These are phyloP conservation scores for Rhyacophila brunnea DNA, from an alignment of 1,140 invertebrate species.

Conservation along the genomic window DNA sequence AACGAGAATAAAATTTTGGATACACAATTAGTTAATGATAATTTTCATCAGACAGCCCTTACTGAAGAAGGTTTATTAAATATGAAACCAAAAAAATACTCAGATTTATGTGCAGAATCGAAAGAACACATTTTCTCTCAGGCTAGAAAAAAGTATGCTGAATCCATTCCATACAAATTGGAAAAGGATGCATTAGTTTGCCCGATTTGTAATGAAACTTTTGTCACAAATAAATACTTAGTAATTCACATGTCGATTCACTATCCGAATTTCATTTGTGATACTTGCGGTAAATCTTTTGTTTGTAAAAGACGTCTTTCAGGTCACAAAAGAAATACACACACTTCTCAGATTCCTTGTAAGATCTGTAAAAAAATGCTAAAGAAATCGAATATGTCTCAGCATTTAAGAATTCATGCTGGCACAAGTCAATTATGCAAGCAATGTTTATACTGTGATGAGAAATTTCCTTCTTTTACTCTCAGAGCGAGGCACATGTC, in stretches of 20 bases:
- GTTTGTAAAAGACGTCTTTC: constrained; percentile 11
- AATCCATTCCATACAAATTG: constrained; percentile 10
- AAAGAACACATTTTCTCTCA: neutral
- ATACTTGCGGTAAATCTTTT: constrained; percentile 22
- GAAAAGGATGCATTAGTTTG: constrained; percentile 3
- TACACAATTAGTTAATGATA: no score
- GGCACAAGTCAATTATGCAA: neutral
- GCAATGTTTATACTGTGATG: neutral
- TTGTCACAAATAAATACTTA: constrained; percentile 7
- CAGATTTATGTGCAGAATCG: no score
- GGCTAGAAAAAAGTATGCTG: neutral
- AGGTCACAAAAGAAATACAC: constrained; percentile 9
- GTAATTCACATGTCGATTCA: constrained; percentile 11
- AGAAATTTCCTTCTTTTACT: constrained; percentile 5
- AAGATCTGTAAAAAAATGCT: constrained; percentile 13
- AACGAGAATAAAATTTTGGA: no score
- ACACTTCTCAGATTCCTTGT: constrained; percentile 9
- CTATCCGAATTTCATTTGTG: constrained; percentile 14
- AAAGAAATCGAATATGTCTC: constrained; percentile 5
- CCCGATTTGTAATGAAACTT: constrained; percentile 12
- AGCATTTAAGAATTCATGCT: neutral
- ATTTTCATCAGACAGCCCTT: no score
- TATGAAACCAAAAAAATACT: no score
- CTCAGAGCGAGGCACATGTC: constrained; percentile 1
- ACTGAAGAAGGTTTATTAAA: no score